These are phyloP conservation scores for Odocoileus hemionus DNA, from an alignment of 2,113 vertebrate species.

Conservation along the genomic window DNA sequence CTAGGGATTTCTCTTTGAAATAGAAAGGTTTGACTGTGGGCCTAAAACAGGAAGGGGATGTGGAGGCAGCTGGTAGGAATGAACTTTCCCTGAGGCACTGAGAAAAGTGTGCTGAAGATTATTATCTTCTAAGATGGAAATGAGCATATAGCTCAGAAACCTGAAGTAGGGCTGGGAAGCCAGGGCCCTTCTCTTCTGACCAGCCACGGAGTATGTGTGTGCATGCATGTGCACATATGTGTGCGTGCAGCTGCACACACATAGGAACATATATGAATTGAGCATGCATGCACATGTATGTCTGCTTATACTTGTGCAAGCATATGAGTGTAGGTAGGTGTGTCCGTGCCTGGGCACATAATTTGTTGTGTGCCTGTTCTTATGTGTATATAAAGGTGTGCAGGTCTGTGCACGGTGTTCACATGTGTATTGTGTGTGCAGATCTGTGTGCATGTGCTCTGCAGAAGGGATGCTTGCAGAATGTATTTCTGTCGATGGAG, in stretches of 20 bases:
- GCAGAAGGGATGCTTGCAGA: not conserved
- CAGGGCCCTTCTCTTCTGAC: not conserved
- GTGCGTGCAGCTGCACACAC: rapidly evolving
- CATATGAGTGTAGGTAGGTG: not conserved
- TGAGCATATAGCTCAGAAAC: not conserved
- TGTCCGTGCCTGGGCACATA: rapidly evolving
- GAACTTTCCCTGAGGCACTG: constrained; percentile 3
- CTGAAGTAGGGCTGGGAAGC: not conserved
- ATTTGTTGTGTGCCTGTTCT: not conserved
- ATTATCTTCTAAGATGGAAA: constrained; percentile 36
- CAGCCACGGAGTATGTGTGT: not conserved
- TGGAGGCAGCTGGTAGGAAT: not conserved
- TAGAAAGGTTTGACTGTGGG: not conserved
- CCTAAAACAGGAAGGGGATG: not conserved
- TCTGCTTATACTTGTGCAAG: not conserved
- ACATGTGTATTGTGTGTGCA: not conserved
- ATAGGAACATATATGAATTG: not conserved
- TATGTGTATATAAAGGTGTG: not conserved
- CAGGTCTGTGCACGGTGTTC: rapidly evolving
- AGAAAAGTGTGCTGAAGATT: not conserved
- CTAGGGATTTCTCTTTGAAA: not conserved
- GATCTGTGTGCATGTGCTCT: not conserved
- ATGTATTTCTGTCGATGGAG: not conserved
- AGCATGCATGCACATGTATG: not conserved
- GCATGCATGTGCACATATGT: not conserved